Evolutionary conservation across 2,797 vertebrate species (phyloP).

Genomic region (Pangasius sanitwongsei): DNA sequence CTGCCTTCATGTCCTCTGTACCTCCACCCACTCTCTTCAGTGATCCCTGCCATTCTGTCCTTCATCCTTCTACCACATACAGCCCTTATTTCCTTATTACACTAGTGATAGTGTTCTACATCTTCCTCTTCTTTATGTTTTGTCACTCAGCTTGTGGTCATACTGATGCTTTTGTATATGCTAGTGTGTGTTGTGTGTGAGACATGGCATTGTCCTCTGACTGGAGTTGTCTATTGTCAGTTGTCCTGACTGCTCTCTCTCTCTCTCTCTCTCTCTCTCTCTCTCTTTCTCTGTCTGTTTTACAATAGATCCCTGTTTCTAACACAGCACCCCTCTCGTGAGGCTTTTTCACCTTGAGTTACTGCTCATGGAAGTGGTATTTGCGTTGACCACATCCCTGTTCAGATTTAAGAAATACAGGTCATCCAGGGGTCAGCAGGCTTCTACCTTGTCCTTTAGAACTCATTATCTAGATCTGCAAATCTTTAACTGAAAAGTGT

Average conservation of each 20-base stretch:
- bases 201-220: slow-evolving; percentile 69
- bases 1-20: slow-evolving; percentile 61
- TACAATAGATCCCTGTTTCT: slow-evolving; percentile 57
- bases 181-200: slow-evolving; percentile 44
- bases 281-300: slow-evolving; percentile 27
- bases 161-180: slow-evolving; percentile 48
- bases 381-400: slow-evolving; percentile 38
- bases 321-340: slow-evolving; percentile 45
- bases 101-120: slow-evolving; percentile 53
- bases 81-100: slow-evolving; percentile 59
- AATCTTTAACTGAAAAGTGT: slow-evolving; percentile 29
- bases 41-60: slow-evolving; percentile 41
- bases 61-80: slow-evolving; percentile 23
- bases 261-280: slow-evolving; percentile 59
- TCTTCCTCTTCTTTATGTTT: slow-evolving; percentile 24
- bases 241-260: slow-evolving; percentile 58
- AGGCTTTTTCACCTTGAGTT: slow-evolving; percentile 44
- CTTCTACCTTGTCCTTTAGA: slow-evolving; percentile 39
- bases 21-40: slow-evolving; percentile 61
- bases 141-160: slow-evolving; percentile 50
- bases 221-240: slow-evolving; percentile 54
- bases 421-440: slow-evolving; percentile 38
- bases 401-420: slow-evolving; percentile 42
- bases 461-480: slow-evolving; percentile 19
- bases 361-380: slow-evolving; percentile 18